These are phyloP conservation scores for Pelochelys cantorii DNA, from an alignment of 2,797 vertebrate species.

Conservation along the genomic window DNA sequence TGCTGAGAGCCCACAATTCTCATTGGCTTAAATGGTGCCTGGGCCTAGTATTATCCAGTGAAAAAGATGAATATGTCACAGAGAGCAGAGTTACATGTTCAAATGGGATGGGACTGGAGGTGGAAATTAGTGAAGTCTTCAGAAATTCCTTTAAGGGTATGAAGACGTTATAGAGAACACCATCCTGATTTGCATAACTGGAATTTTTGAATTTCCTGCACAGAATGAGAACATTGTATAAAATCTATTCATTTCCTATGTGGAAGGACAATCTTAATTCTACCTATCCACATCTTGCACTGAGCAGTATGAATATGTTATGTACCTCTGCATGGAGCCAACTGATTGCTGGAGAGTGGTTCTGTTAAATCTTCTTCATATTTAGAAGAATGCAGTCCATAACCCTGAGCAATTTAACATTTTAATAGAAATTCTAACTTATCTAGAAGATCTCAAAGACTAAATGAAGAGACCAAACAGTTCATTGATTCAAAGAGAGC, in stretches of 20 bases:
- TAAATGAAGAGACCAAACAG: not conserved
- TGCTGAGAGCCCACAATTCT: not conserved
- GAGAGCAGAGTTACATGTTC: not conserved
- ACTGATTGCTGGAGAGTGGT: fast-evolving
- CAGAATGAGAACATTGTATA: fast-evolving
- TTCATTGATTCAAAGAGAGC: not conserved
- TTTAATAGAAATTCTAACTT: not conserved
- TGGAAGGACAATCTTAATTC: not conserved
- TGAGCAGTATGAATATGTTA: not conserved
- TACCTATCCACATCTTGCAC: not conserved
- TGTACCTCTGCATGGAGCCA: not conserved
- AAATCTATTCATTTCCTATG: not conserved
- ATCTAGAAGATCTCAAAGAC: not conserved
- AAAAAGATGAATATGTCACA: not conserved
- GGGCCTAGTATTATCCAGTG: not conserved
- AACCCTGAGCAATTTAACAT: not conserved
- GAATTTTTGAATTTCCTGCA: fast-evolving
- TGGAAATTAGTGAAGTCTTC: not conserved
- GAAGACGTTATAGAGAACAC: not conserved
- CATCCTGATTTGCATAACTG: not conserved
- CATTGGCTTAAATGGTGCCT: not conserved
- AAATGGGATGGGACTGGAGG: fast-evolving
- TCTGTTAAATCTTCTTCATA: not conserved
- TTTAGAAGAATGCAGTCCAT: not conserved
- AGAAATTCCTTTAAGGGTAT: not conserved